A percentile compares a stretch with the other conserved stretches of the same genome.
Conservation (phyloP, 1,140 invertebrate species). For the Drosophila miranda region DNA sequence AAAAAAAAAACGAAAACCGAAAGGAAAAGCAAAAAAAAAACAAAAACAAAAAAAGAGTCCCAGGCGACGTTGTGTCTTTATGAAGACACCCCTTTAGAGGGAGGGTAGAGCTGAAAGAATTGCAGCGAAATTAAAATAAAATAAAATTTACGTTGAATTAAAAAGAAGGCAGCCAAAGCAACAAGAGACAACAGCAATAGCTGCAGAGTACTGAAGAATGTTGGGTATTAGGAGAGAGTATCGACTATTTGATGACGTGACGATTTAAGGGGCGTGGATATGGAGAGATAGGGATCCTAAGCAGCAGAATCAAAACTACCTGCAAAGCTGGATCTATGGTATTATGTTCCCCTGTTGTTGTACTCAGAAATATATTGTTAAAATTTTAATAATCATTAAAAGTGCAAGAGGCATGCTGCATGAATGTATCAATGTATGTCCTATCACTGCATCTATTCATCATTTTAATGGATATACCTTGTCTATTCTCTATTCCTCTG, state of each 20-base stretch:
- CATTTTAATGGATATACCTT: no score
- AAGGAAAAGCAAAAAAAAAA: constrained; percentile 16
- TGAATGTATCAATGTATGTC: no score
- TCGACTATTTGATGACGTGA: constrained; percentile 7
- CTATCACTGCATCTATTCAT: no score
- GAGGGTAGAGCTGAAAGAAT: constrained; percentile 60
- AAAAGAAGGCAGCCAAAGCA: constrained; percentile 59
- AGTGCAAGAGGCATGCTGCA: no score
- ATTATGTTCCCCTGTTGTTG: no score
- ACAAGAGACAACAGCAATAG: constrained; percentile 28
- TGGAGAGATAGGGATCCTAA: background rate
- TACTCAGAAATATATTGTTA: no score
- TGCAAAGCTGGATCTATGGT: no score
- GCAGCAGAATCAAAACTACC: no score
- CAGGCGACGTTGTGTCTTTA: constrained; percentile 27
- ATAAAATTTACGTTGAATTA: constrained; percentile 81
- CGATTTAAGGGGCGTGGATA: background rate
- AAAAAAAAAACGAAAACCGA: background rate
- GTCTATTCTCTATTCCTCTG: no score
- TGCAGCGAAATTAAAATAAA: constrained; percentile 79
- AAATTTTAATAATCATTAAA: no score
- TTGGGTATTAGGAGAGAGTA: background rate
- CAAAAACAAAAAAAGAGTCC: background rate
- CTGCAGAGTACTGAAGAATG: constrained; percentile 14
- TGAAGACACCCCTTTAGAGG: constrained; percentile 27